Base-by-base conservation (phyloP, 2,797 vertebrate species). In the Coregonus suidteri region DNA sequence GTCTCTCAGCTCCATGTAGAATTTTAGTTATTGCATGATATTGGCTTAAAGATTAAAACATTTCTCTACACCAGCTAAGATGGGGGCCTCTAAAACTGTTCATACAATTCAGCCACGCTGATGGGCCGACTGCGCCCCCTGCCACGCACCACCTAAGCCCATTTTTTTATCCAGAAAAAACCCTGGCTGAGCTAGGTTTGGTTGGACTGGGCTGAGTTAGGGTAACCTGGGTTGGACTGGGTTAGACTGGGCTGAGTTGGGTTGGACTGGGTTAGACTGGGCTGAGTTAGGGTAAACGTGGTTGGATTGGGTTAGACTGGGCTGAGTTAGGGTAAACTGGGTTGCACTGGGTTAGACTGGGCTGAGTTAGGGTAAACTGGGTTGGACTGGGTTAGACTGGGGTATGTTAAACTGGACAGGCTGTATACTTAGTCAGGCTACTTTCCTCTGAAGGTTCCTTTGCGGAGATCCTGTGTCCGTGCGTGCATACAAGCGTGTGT, bases 401-500 rank as follows among this genome's bases (percentile, higher is more conserved):
- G 14, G 31, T 67, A 18, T 67, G 30, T 34, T 67, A 34, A 5
- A 13, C 1, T 13, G 30, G 64, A 65, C 25, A 66, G 30, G 4
- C 9, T 65, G 18, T 20, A 59, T 18, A 59, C 1, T 59, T 16
- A 16, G 15, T 59, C 56, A 6, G 18, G 18, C 56, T 59, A n/a
- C 34, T 15, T 34, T 35, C 31, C 65, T 4, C 31, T 67, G 2
- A 16, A 16, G 5, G 15, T 34, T 67, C 0, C 31, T 31, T 35
- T 66, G 13, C 6, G 11, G 20, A 67, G 66, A 67, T 67, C 13
- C 6, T 73, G 71, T 73, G 15, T 54, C 30, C n/a, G 30, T n/a
- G 59, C 62, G 62, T 15, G 71, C 35, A n/a, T 73, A 71, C 30
- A 70, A 30, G 34, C n/a, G 13, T 73, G 56, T 68, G 66, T 79